Percentiles rank a stretch among this genome's conserved stretches.
Conservation (phyloP, 2,113 vertebrate genomes). For the Nicator chloris region DNA sequence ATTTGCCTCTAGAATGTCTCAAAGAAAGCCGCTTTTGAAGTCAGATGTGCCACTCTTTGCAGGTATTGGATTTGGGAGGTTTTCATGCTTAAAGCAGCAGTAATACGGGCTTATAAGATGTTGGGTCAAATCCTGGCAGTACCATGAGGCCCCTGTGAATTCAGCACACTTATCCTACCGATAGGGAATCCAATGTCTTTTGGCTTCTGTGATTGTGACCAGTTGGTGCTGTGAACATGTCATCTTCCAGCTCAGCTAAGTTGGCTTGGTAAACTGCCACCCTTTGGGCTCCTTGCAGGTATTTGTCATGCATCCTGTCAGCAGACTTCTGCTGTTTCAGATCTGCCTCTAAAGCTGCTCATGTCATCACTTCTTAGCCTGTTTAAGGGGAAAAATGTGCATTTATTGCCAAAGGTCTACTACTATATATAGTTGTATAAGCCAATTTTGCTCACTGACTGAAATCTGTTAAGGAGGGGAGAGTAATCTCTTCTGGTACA, state of each 20-base stretch:
- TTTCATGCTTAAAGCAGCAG: neutral
- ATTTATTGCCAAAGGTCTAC: conserved; percentile 20
- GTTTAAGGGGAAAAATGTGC: neutral
- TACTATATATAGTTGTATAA: neutral
- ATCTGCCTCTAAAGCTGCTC: conserved; percentile 22
- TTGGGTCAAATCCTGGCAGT: neutral
- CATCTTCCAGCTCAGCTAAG: neutral
- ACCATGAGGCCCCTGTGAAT: neutral
- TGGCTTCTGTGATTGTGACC: neutral
- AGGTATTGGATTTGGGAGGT: neutral
- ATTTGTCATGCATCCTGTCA: conserved; percentile 16
- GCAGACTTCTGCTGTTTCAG: conserved; percentile 14
- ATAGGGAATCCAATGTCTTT: neutral
- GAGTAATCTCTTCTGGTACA: neutral
- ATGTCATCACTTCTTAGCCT: conserved; percentile 18
- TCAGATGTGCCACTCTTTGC: neutral
- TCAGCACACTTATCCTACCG: neutral
- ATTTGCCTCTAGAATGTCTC: neutral
- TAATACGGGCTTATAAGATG: neutral
- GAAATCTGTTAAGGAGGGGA: neutral
- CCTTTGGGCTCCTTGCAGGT: conserved; percentile 32
- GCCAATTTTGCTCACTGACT: neutral
- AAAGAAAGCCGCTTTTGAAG: neutral
- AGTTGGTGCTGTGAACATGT: conserved; percentile 7
- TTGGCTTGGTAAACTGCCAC: neutral